Percentiles rank a stretch among this genome's conserved stretches.
phyloP scores from a whole-genome alignment of 2,888 invertebrate species.

The Podotricha telesiphe region DNA sequence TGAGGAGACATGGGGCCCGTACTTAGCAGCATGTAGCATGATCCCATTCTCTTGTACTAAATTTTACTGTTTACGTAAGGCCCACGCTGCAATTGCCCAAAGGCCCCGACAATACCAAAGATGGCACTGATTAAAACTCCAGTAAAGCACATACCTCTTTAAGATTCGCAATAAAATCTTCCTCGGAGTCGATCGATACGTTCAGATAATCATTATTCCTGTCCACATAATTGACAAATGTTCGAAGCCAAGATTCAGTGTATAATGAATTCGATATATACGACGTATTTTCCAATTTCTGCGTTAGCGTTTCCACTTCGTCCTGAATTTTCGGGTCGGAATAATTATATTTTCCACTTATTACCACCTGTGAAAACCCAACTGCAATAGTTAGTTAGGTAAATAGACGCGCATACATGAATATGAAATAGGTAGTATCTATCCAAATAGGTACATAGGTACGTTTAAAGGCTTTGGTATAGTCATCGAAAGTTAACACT shows the following conservation, averaged over 20 bases:
- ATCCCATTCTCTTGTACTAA: too few relatives aligned
- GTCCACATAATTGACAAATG: conserved; percentile 90
- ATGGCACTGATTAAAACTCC: too few relatives aligned
- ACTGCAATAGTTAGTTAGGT: neutral
- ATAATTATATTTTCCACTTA: conserved; percentile 91
- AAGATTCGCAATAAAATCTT: conserved; percentile 88
- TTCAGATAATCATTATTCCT: conserved; percentile 90
- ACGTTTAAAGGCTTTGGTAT: neutral
- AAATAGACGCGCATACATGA: conserved; percentile 1
- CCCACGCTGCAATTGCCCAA: too few relatives aligned
- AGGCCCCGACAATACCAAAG: too few relatives aligned
- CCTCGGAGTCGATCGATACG: conserved; percentile 88
- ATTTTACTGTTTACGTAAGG: too few relatives aligned
- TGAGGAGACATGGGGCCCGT: too few relatives aligned
- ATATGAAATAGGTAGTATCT: neutral
- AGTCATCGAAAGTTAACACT: neutral
- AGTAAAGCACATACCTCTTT: conserved; percentile 83
- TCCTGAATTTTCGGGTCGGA: conserved; percentile 89
- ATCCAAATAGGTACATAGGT: neutral
- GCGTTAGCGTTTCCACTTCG: conserved; percentile 91
- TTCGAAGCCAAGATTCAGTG: conserved; percentile 94
- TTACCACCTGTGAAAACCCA: conserved; percentile 87
- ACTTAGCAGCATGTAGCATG: too few relatives aligned
- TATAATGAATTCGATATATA: conserved; percentile 91
- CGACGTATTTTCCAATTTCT: conserved; percentile 89